Evolutionary conservation across 2,888 invertebrate species (phyloP).

Genomic region (Unio pictorum): DNA sequence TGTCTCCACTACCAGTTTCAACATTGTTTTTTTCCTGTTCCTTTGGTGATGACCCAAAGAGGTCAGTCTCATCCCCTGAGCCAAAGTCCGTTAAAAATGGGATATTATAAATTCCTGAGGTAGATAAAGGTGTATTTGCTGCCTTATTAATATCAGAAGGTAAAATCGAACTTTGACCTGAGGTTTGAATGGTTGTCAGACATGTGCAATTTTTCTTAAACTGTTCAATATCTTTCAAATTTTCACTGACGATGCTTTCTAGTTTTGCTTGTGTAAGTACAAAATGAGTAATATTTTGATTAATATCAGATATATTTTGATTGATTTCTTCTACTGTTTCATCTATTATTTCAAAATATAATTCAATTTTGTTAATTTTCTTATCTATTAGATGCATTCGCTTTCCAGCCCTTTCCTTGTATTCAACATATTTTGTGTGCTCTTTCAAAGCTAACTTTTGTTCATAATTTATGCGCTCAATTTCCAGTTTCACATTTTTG

Average conservation of each 20-base stretch:
- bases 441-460: conserved; percentile 36
- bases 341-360: conserved; percentile 7
- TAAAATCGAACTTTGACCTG: background rate
- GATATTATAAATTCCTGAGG: too few species aligned
- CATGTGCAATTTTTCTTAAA: conserved; percentile 1
- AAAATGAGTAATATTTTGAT: too few species aligned
- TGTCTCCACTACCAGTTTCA: conserved; percentile 29
- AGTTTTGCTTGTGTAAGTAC: too few species aligned
- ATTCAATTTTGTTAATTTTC: conserved; percentile 21
- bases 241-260: background rate
- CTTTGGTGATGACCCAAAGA: conserved; percentile 8
- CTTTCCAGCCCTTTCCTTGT: conserved; percentile 40
- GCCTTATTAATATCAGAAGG: too few species aligned
- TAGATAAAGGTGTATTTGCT: too few species aligned
- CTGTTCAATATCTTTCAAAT: conserved; percentile 8
- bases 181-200: background rate
- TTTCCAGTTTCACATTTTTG: conserved; percentile 23
- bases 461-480: conserved; percentile 25
- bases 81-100: too few species aligned
- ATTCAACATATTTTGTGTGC: conserved; percentile 23
- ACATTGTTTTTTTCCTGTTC: conserved; percentile 25
- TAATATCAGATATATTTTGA: conserved; percentile 14
- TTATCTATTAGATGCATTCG: conserved; percentile 38
- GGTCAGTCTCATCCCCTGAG: too few species aligned
- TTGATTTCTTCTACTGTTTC: conserved; percentile 20